Evolutionary conservation across 2,113 vertebrate genomes (phyloP).

Genomic region (Hystrix brachyura): DNA sequence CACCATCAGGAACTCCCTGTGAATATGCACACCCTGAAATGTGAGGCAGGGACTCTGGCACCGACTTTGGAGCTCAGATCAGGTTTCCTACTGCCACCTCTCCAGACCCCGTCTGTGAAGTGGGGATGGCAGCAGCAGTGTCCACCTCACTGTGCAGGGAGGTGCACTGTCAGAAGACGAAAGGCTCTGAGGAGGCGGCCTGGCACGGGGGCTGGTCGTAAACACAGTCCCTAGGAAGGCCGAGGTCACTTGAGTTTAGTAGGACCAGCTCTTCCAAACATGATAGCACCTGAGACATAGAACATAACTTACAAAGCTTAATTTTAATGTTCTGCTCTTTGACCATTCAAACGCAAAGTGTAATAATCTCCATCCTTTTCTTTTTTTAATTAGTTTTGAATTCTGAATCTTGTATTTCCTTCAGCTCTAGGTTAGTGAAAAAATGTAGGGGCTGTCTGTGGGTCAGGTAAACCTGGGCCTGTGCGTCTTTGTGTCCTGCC

Average conservation of each 20-base stretch:
- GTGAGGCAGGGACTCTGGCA: neutral
- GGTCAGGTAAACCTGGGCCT: too few relatives aligned
- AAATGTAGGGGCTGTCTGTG: too few relatives aligned
- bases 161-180: neutral
- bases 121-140: neutral
- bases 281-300: neutral
- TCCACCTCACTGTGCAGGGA: rapidly evolving
- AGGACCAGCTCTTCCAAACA: rapidly evolving
- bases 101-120: neutral
- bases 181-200: too few relatives aligned
- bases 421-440: too few relatives aligned
- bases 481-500: too few relatives aligned
- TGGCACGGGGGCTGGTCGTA: too few relatives aligned
- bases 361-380: neutral
- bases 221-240: neutral
- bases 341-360: neutral
- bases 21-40: neutral
- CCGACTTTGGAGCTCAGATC: neutral
- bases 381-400: neutral
- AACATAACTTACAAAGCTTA: rapidly evolving
- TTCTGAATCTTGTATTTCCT: too few relatives aligned
- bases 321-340: neutral
- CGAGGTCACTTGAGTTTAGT: too few relatives aligned
- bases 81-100: neutral
- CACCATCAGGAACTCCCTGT: rapidly evolving